Evolutionary conservation across 2,888 invertebrate genomes (phyloP), one percentile per base, ranked within the genome.

Genomic region (Griposia aprilina): DNA sequence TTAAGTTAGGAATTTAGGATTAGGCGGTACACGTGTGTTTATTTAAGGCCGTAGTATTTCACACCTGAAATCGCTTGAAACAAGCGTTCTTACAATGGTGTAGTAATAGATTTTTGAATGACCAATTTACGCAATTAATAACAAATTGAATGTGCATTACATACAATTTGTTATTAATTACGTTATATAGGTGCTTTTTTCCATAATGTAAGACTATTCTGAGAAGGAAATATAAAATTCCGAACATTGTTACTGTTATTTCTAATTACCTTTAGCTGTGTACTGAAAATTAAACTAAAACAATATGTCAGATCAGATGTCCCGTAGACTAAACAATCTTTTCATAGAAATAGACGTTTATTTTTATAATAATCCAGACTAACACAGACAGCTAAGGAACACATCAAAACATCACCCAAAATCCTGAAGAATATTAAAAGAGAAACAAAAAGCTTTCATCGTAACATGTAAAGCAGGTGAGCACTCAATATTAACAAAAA

Each of bases 301-400:
- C 30, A 20, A 20, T 30, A 20, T 20, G 62, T 11, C 62, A 30
- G 30, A 62, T 30, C 30, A 30, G 30, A 20, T 62, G n/a, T 11
- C 20, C 11, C 62, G 62, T 45, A 76, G 78, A 78, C 71, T 78
- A 78, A 78, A 77, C 70, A 70, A 55, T 48, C 7, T 11, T 26
- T 26, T 0, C 15, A 50, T 50, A 41, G 0, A 78, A 78, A 57
- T 78, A 71, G n/a, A 65, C 57, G 52, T 36, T 30, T 30, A 23
- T n/a, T 60, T n/a, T 60, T 30, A 30, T n/a, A 45, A 41, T 48
- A 55, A 62, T 7, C 10, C 4, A 20, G 6, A 45, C 65, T 20
- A 23, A 67, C 41, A 63, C 63, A 48, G 30, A 55, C 17, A 36
- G 20, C 20, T 5, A 4, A 23, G 26, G 17, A 26, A 6, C 17